Percentiles rank a stretch among this genome's conserved stretches.
phyloP scores from a whole-genome alignment of 1,140 invertebrate genomes.

The Drosophila tristis region DNA sequence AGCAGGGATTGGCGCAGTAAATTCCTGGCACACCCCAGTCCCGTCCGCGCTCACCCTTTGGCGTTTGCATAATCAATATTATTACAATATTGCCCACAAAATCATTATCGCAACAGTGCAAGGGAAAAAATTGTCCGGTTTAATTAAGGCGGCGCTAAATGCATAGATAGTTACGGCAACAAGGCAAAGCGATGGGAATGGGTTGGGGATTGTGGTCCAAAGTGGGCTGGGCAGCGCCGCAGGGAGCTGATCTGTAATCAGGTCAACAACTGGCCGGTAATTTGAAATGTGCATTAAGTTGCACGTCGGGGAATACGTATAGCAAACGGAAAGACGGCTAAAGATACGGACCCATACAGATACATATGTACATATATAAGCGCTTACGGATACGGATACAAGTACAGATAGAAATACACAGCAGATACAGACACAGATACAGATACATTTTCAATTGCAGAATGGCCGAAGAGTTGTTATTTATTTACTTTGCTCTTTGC shows the following conservation, averaged over 20 bases:
- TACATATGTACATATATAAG: not conserved
- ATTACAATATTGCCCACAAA: slow-evolving; percentile 54
- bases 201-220: not conserved
- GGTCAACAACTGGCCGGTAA: slow-evolving; percentile 59
- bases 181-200: not conserved
- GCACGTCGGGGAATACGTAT: slow-evolving; percentile 34
- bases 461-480: slow-evolving; percentile 2
- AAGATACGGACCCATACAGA: slow-evolving; percentile 2
- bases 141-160: slow-evolving; percentile 59
- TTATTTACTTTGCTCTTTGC: slow-evolving; percentile 20
- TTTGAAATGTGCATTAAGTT: slow-evolving; percentile 60
- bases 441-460: slow-evolving; percentile 17
- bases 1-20: slow-evolving; percentile 9
- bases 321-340: not conserved
- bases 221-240: slow-evolving; percentile 1
- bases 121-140: slow-evolving; percentile 27
- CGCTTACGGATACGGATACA: not conserved
- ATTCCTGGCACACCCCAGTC: not conserved
- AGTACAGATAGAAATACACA: not conserved
- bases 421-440: slow-evolving; percentile 6
- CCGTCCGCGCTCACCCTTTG: slow-evolving; percentile 1
- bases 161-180: slow-evolving; percentile 40
- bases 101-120: slow-evolving; percentile 38
- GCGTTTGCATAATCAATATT: slow-evolving; percentile 49
- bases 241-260: slow-evolving; percentile 53